Conservation (phyloP, 1,140 invertebrate genomes). For the Diachasma alloeum region DNA sequence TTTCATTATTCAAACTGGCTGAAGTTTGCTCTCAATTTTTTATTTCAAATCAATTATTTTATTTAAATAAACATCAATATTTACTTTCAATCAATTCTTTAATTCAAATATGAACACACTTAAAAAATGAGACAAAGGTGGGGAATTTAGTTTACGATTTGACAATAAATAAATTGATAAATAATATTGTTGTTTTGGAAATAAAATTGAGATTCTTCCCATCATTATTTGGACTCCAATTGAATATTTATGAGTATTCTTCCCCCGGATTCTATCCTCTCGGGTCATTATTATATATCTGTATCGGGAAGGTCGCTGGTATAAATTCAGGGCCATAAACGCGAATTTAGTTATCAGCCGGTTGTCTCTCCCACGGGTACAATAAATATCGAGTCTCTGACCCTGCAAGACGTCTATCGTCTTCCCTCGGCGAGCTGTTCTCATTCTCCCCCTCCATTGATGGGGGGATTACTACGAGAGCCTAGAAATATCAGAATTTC, state of each 20-base stretch:
- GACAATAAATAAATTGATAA: no score
- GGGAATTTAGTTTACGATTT: no score
- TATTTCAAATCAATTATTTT: no score
- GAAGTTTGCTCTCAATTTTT: no score
- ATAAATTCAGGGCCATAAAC: slow-evolving; percentile 46
- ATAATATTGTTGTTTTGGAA: no score
- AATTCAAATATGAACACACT: no score
- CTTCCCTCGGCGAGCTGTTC: slow-evolving; percentile 5
- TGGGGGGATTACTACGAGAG: slow-evolving; percentile 7
- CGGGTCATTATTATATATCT: not conserved
- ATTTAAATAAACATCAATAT: no score
- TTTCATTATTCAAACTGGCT: no score
- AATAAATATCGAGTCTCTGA: slow-evolving; percentile 52
- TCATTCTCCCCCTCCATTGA: not conserved
- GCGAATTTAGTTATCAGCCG: slow-evolving; percentile 56
- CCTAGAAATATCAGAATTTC: not conserved
- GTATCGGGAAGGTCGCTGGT: not conserved
- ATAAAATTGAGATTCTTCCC: no score
- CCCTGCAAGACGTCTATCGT: slow-evolving; percentile 47
- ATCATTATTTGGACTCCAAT: not conserved
- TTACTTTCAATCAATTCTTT: no score
- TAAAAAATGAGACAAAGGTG: no score
- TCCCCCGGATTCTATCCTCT: not conserved
- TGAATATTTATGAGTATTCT: slow-evolving; percentile 6
- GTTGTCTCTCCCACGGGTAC: slow-evolving; percentile 41